A percentile compares a stretch with the other conserved stretches of the same genome.
Conservation (phyloP, 2,888 invertebrate genomes). For the Adela reaumurella region DNA sequence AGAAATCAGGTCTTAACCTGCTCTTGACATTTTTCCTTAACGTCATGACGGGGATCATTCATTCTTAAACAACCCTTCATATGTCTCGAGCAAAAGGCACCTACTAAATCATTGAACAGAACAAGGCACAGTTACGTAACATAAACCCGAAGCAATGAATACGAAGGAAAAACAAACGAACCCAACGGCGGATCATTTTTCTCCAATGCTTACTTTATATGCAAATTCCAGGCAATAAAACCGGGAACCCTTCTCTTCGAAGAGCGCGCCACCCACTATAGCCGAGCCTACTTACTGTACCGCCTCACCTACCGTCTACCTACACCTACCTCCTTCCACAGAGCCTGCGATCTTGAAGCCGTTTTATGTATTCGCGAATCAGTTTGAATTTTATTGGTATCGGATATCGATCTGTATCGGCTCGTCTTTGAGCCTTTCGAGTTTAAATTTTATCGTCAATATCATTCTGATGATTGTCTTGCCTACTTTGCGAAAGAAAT, state of each 20-base stretch:
- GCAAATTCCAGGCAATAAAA: constrained; percentile 54
- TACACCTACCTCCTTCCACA: background rate
- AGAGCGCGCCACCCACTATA: background rate
- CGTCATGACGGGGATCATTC: too few species aligned
- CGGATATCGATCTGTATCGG: constrained; percentile 45
- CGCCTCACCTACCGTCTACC: background rate
- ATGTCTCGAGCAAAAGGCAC: too few species aligned
- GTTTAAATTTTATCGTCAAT: too few species aligned
- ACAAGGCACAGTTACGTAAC: background rate
- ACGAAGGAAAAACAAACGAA: constrained; percentile 33
- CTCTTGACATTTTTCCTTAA: too few species aligned
- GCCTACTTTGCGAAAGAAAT: too few species aligned
- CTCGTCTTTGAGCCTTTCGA: constrained; percentile 14
- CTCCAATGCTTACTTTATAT: constrained; percentile 58
- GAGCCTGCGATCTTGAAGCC: constrained; percentile 23
- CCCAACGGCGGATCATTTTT: constrained; percentile 48
- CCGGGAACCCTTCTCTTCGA: constrained; percentile 43
- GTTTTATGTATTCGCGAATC: constrained; percentile 55
- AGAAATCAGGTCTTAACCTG: too few species aligned
- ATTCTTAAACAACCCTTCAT: too few species aligned
- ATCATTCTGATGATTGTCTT: too few species aligned
- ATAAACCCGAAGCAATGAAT: constrained; percentile 44
- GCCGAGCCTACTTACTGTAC: too few species aligned
- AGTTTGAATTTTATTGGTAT: constrained; percentile 49
- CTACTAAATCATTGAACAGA: too few species aligned